These are phyloP conservation scores for Emydura subglobosa DNA, from an alignment of 2,113 vertebrate genomes.

Conservation along the genomic window DNA sequence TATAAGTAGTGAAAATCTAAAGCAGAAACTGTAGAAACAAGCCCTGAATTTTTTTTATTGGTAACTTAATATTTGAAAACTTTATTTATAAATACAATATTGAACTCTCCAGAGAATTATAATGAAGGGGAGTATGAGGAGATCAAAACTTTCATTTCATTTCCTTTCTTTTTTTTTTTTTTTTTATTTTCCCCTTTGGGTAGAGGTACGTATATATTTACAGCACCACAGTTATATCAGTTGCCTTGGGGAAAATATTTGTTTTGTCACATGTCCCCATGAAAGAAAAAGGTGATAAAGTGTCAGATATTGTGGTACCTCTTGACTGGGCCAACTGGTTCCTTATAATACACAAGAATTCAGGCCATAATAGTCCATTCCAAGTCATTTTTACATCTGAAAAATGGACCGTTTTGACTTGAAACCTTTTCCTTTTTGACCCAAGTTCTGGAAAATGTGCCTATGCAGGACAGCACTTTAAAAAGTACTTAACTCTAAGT, in stretches of 20 bases:
- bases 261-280: not conserved
- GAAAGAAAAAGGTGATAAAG: not conserved
- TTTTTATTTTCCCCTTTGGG: not conserved
- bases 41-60: not conserved
- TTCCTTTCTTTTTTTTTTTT: slow-evolving; percentile 1
- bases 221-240: not conserved
- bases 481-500: slow-evolving; percentile 4
- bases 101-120: not conserved
- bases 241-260: slow-evolving; percentile 2
- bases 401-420: not conserved
- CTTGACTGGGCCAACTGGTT: not conserved
- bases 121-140: not conserved
- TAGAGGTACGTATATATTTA: not conserved
- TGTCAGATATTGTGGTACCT: not conserved
- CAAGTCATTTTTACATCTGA: not conserved
- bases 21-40: not conserved
- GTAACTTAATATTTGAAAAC: not conserved
- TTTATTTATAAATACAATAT: not conserved
- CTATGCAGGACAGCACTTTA: rapidly evolving
- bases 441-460: not conserved
- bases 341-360: not conserved
- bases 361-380: not conserved
- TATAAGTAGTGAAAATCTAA: not conserved
- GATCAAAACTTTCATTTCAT: not conserved
- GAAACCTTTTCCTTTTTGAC: not conserved